Percentiles rank a stretch among this genome's conserved stretches.
Evolutionary conservation across 2,113 vertebrate species (phyloP).

Genomic region (Mormoops blainvillei): DNA sequence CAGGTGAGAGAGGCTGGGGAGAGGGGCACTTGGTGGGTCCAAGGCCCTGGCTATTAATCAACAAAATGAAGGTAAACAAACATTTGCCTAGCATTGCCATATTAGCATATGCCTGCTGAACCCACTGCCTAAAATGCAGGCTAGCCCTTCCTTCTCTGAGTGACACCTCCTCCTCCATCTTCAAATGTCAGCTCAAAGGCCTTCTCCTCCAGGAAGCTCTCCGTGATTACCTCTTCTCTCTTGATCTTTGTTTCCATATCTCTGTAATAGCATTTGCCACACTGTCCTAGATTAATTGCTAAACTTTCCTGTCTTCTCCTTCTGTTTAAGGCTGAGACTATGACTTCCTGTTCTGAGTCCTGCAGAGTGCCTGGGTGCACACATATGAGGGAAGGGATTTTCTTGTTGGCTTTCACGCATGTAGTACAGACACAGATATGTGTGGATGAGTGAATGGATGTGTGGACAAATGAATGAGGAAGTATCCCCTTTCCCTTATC

Average conservation of each 20-base stretch:
- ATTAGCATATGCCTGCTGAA: neutral
- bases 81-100: neutral
- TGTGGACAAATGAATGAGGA: neutral
- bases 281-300: neutral
- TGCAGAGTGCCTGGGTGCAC: neutral
- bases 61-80: neutral
- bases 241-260: neutral
- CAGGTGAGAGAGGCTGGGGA: neutral
- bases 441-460: neutral
- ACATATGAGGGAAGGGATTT: neutral
- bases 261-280: neutral
- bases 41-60: neutral
- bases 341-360: neutral
- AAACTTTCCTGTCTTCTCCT: neutral
- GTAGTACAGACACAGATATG: neutral
- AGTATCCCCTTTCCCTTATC: neutral
- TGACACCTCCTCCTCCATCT: neutral
- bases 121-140: neutral
- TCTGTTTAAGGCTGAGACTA: neutral
- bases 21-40: neutral
- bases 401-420: neutral
- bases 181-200: neutral
- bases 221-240: no score
- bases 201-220: neutral
- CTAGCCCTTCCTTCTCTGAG: neutral